Conservation (phyloP, 2,797 vertebrate species). For the Malurus splendens region DNA sequence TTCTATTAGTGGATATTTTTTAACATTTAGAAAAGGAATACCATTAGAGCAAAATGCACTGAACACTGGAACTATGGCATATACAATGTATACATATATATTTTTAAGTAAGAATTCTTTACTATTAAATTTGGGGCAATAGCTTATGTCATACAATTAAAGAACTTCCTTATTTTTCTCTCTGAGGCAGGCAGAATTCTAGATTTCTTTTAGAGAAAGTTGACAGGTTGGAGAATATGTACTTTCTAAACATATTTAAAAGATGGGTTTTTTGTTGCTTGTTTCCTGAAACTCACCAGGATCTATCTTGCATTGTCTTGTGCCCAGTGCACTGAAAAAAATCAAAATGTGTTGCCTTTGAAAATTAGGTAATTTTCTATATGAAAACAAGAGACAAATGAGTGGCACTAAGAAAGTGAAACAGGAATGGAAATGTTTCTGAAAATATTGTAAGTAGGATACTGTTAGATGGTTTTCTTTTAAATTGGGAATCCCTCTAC, state of each 20-base stretch:
- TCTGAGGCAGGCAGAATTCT: slow-evolving; percentile 18
- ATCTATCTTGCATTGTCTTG: slow-evolving; percentile 1
- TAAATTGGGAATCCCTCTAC: slow-evolving; percentile 1
- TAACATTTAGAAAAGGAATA: not conserved
- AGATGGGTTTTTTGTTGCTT: not conserved
- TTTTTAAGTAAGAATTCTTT: not conserved
- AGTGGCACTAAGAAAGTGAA: not conserved
- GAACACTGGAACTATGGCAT: not conserved
- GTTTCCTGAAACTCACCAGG: not conserved
- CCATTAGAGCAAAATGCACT: not conserved
- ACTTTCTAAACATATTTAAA: not conserved
- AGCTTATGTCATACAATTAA: not conserved
- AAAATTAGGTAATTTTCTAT: slow-evolving; percentile 12
- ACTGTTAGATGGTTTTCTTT: not conserved
- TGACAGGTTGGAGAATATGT: not conserved
- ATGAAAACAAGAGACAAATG: not conserved
- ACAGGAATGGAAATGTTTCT: not conserved
- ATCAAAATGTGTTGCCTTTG: not conserved
- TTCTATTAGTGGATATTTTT: not conserved
- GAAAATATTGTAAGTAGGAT: not conserved
- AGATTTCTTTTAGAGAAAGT: not conserved
- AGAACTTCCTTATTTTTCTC: slow-evolving; percentile 6
- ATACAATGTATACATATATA: not conserved
- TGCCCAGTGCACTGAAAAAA: not conserved
- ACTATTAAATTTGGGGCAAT: not conserved